Evolutionary conservation across 2,113 vertebrate genomes (phyloP), one percentile per base, ranked within the genome.

Genomic region (Phocoena phocoena): DNA sequence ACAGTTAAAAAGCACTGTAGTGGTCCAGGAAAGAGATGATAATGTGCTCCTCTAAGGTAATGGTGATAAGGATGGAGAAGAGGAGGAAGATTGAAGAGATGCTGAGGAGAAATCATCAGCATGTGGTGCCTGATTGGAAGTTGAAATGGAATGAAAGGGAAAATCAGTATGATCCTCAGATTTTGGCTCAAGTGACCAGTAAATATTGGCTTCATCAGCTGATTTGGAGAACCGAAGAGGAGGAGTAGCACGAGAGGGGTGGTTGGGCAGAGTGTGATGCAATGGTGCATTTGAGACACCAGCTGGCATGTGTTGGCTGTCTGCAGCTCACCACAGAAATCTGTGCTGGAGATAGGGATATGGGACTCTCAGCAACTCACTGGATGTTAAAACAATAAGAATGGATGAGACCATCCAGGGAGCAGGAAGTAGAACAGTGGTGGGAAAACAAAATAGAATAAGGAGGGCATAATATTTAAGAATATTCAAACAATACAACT

Each of bases 351-450:
- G 95, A 80, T 5, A 53, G 76, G n/a, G 36, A 79, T 90, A 81
- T 74, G 63, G 82, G 87, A 88, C 90, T 88, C 31, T 88, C 38
- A 21, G 70, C 33, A 58, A 80, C 65, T 77, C 50, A 50, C 2
- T 77, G 36, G 84, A 55, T 38, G 33, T 93, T 80, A 80, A 88
- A 96, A 83, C 26, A 88, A 13, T 53, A 93, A 88, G 62, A 85
- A 41, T 85, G 86, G 28, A 68, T 88, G 95, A 85, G 70, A 88
- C 81, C 58, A 91, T 88, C 70, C 62, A 85, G 31, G 31, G 38
- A 90, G 41, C 76, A 80, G 44, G 38, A 83, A 67, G 70, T 47
- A 60, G 60, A 91, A 89, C 20, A 47, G 23, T 71, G 79, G 60
- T 41, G 77, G 63, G 50, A 25, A 93, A 87, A 90, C 60, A 89